These are phyloP conservation scores for Myopa testacea DNA, from an alignment of 2,888 invertebrate species.

Conservation along the genomic window DNA sequence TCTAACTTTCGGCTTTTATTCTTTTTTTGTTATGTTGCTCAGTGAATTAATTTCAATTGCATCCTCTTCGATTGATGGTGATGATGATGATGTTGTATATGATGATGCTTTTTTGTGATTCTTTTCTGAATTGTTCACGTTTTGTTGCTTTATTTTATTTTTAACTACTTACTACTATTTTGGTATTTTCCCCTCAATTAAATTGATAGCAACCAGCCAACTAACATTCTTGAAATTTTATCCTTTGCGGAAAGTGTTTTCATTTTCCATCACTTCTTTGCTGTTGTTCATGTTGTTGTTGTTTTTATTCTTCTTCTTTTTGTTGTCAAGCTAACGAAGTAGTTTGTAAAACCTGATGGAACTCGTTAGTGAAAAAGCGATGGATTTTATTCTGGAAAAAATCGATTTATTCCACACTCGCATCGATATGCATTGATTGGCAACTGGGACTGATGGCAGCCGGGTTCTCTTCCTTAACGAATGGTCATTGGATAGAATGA, in stretches of 20 bases:
- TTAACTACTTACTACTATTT: neutral
- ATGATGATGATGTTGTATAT: no score
- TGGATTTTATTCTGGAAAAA: neutral
- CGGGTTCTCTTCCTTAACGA: neutral
- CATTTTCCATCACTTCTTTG: slow-evolving; percentile 22
- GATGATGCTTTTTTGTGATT: no score
- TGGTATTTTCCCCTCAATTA: slow-evolving; percentile 7
- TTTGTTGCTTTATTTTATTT: neutral
- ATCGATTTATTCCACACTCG: slow-evolving; percentile 1
- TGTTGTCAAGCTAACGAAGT: neutral
- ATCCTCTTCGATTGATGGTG: no score
- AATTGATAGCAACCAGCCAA: neutral
- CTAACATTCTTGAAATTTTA: neutral
- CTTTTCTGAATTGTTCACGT: no score
- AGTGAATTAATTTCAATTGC: no score
- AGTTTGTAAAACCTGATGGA: neutral
- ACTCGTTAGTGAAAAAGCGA: slow-evolving; percentile 6
- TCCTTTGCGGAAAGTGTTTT: slow-evolving; percentile 32
- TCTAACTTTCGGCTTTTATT: no score
- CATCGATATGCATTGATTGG: slow-evolving; percentile 5
- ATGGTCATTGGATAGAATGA: neutral
- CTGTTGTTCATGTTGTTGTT: neutral
- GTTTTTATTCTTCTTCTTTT: neutral
- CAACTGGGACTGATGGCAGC: neutral
- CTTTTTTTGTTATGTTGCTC: no score